Evolutionary conservation across 1,140 invertebrate genomes (phyloP).

Genomic region (Ephestia elutella): DNA sequence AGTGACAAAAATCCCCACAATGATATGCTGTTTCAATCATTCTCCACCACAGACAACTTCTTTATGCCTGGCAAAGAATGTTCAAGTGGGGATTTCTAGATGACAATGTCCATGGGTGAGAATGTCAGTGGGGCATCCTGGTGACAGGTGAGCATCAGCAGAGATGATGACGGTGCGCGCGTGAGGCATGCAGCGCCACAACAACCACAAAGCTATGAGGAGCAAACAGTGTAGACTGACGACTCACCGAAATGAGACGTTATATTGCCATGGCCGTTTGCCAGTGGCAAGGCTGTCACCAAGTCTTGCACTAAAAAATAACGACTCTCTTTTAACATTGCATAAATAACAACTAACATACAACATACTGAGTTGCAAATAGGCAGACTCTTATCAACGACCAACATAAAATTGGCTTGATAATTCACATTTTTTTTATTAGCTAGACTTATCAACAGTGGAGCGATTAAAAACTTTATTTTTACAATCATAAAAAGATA

Average conservation of each 20-base stretch:
- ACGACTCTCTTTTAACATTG: slow-evolving; percentile 71
- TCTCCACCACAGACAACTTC: background rate
- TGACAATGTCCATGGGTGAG: no score
- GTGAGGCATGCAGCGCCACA: slow-evolving; percentile 63
- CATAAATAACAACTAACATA: slow-evolving; percentile 39
- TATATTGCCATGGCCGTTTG: slow-evolving; percentile 72
- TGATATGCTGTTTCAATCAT: no score
- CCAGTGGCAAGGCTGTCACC: slow-evolving; percentile 74
- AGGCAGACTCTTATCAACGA: background rate
- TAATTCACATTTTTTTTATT: slow-evolving; percentile 2
- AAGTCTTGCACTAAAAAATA: slow-evolving; percentile 75
- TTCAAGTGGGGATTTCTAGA: no score
- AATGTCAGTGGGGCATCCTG: background rate
- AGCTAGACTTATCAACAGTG: slow-evolving; percentile 26
- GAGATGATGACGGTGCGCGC: slow-evolving; percentile 54
- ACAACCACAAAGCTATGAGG: slow-evolving; percentile 71
- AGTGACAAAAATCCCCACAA: background rate
- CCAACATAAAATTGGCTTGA: background rate
- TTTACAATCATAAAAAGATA: slow-evolving; percentile 1
- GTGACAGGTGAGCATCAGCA: slow-evolving; percentile 42
- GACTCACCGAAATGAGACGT: slow-evolving; percentile 74
- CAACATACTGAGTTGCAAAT: background rate
- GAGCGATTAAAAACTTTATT: slow-evolving; percentile 5
- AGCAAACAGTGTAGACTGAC: slow-evolving; percentile 54
- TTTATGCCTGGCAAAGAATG: background rate